phyloP scores from a whole-genome alignment of 2,888 invertebrate species.

The Agonum fuliginosum region DNA sequence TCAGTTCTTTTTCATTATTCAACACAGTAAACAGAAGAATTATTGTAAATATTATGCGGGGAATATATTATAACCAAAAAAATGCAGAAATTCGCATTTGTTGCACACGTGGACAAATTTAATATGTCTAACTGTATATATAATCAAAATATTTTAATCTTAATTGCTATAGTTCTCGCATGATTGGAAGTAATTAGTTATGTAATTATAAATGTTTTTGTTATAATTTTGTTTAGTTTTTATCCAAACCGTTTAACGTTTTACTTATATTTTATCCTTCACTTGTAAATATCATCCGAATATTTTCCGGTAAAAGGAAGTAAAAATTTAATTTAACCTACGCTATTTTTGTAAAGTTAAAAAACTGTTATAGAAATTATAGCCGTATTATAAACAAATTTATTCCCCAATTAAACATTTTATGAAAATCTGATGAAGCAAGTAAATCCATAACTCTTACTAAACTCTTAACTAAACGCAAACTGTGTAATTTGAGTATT shows the following conservation, averaged over 20 bases:
- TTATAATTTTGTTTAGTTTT: slow-evolving; percentile 1
- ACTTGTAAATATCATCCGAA: neutral
- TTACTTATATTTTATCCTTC: slow-evolving; percentile 16
- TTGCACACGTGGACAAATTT: neutral
- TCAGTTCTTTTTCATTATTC: neutral
- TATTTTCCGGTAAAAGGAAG: too few relatives aligned
- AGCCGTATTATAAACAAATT: too few relatives aligned
- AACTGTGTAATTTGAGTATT: too few relatives aligned
- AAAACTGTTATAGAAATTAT: too few relatives aligned
- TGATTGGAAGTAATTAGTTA: slow-evolving; percentile 28
- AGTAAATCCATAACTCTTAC: too few relatives aligned
- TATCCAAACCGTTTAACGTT: neutral
- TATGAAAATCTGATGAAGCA: too few relatives aligned
- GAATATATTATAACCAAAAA: neutral
- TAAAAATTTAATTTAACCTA: too few relatives aligned
- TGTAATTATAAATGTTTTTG: slow-evolving; percentile 20
- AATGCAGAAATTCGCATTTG: neutral
- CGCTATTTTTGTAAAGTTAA: too few relatives aligned
- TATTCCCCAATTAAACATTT: too few relatives aligned
- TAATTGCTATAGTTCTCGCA: slow-evolving; percentile 26
- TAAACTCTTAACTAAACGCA: too few relatives aligned
- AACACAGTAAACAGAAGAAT: too few relatives aligned
- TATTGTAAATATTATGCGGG: too few relatives aligned
- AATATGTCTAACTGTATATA: slow-evolving; percentile 16
- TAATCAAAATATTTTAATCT: slow-evolving; percentile 31